A percentile compares a stretch with the other conserved stretches of the same genome.
Conservation (phyloP, 2,888 invertebrate species). For the Nemoura dubitans region DNA sequence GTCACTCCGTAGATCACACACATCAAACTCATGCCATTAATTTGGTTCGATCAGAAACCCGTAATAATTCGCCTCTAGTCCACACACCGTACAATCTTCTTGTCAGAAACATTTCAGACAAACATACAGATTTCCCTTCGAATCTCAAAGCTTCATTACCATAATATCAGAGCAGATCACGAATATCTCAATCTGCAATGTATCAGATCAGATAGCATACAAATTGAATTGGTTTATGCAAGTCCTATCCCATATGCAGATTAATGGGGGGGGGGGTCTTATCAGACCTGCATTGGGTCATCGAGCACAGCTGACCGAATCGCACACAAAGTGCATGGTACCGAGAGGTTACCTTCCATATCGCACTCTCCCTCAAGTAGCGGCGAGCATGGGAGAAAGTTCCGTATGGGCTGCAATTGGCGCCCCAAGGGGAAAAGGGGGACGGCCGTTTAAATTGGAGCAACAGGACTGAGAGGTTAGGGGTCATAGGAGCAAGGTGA, state of each 20-base stretch:
- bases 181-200: not conserved
- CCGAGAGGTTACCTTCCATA: not conserved
- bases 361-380: not conserved
- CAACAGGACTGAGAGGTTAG: not conserved
- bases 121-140: not conserved
- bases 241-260: not conserved
- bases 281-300: not conserved
- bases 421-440: not conserved
- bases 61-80: not conserved
- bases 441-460: not conserved
- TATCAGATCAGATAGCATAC: constrained; percentile 7
- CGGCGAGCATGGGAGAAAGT: not conserved
- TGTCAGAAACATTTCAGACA: not conserved
- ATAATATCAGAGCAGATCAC: not conserved
- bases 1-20: not conserved
- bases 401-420: not conserved
- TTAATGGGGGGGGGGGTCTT: not conserved
- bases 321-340: not conserved
- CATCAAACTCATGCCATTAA: not conserved
- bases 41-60: not conserved
- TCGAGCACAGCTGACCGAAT: not conserved
- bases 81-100: not conserved
- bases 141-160: not conserved
- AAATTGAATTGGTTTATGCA: constrained; percentile 7
- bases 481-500: constrained; percentile 20